Evolutionary conservation across 2,113 vertebrate species (phyloP).

Genomic region (Callithrix jacchus): DNA sequence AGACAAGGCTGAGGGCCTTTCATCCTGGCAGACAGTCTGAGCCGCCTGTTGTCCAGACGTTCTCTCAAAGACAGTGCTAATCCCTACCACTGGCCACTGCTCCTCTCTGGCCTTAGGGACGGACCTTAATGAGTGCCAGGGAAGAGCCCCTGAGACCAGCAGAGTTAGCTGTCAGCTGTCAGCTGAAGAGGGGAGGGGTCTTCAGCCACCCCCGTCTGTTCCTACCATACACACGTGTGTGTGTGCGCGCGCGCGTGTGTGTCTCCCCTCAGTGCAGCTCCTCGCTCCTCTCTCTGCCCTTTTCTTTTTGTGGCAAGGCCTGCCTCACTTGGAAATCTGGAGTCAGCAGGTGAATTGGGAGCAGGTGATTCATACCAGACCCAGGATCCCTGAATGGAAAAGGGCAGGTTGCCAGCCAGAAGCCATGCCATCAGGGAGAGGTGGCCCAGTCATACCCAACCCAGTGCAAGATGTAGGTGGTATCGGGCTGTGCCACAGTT

Average conservation of each 20-base stretch:
- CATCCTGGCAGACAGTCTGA: constrained; percentile 62
- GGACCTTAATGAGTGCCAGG: constrained; percentile 1
- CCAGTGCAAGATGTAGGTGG: background rate
- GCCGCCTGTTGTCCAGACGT: constrained; percentile 65
- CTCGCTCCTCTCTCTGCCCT: background rate
- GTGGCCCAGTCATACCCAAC: background rate
- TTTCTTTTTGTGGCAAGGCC: background rate
- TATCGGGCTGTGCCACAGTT: background rate
- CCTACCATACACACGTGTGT: background rate
- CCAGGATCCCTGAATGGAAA: background rate
- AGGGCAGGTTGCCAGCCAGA: background rate
- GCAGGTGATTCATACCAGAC: background rate
- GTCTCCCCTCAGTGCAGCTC: background rate
- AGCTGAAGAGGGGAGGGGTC: background rate
- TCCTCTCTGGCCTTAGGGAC: constrained; percentile 38
- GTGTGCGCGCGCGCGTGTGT: background rate
- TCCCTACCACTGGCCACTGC: constrained; percentile 43
- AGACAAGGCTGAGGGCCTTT: constrained; percentile 58
- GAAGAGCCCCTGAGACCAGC: background rate
- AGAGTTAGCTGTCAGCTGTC: constrained; percentile 38
- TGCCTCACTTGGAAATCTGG: background rate
- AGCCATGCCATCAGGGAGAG: background rate
- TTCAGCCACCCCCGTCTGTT: background rate
- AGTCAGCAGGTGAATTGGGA: background rate
- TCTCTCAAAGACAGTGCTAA: constrained; percentile 49